phyloP scores from a whole-genome alignment of 2,888 invertebrate genomes.

The Drosophila leonis region DNA sequence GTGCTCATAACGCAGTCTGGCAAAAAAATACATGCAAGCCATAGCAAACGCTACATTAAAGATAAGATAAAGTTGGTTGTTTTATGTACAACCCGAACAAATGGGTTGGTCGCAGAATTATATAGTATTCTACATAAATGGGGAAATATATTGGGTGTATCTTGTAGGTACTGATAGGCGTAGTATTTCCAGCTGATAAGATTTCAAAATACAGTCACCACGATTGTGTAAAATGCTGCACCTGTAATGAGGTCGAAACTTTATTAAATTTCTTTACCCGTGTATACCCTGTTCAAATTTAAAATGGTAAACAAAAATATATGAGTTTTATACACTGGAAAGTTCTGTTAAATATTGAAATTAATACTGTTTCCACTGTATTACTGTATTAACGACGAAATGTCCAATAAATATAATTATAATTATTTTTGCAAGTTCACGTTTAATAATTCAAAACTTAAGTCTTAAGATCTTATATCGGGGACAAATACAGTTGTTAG shows the following conservation, averaged over 20 bases:
- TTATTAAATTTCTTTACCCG: background rate
- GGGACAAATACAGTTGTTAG: background rate
- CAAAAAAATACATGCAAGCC: slow-evolving; percentile 20
- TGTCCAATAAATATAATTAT: no score
- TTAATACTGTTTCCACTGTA: background rate
- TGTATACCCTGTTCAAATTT: background rate
- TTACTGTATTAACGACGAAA: background rate
- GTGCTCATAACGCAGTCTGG: slow-evolving; percentile 21
- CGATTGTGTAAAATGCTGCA: slow-evolving; percentile 53
- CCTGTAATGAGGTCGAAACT: slow-evolving; percentile 53
- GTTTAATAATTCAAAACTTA: background rate
- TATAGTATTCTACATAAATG: slow-evolving; percentile 23
- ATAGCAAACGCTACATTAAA: slow-evolving; percentile 28
- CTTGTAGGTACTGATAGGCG: slow-evolving; percentile 49
- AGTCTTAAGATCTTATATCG: background rate
- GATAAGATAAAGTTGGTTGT: slow-evolving; percentile 70
- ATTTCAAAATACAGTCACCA: slow-evolving; percentile 38
- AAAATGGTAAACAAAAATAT: background rate
- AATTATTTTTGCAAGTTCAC: background rate
- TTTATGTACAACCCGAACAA: slow-evolving; percentile 55
- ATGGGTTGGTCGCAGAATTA: slow-evolving; percentile 25
- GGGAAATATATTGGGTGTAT: slow-evolving; percentile 31
- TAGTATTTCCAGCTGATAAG: slow-evolving; percentile 60
- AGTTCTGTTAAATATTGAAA: background rate
- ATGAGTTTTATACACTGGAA: background rate